Base-by-base conservation (phyloP, 53 echinoderm and acorn worm species). In the Patiria pectinifera region DNA sequence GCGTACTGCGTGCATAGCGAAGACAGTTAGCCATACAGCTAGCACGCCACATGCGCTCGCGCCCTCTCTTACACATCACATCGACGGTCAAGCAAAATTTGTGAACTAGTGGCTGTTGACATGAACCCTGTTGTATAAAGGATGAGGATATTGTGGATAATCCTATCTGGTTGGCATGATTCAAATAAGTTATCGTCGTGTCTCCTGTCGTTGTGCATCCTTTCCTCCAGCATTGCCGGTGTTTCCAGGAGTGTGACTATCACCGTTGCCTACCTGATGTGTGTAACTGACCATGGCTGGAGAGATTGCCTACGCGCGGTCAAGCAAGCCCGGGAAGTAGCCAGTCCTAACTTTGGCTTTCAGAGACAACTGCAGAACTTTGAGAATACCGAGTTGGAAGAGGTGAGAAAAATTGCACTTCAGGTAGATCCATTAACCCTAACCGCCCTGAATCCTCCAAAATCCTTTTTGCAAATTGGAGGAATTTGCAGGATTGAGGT, bases 241-340 rank as follows among this genome's bases (percentile, higher is more conserved):
- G 95, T 99, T 22, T 99, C 99, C 18, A 84, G 99, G 44, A 99
- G 99, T 60, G 96, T 96, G 19, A 99, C 99, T 2, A 92, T 99
- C 24, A 96, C 99, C 0, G 99, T 99, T 72, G 99, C 99, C 53
- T 99, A 99, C 86, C 91, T 99, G 94, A 97, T 99, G 97, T 96
- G 96, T 0, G 90, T 99, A 45, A 97, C 95, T 23, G 95, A 97
- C 79, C 92, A 91, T 83, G 93, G 91, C 83, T 99, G 99, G 99
- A 93, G 96, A 59, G 99, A 99, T 62, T 96, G 99, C 48, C 87
- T 99, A 0, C 85, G 95, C 48, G 99, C 96, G 1, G 97, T 96
- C 49, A 93, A 94, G 76, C 81, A 87, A 49, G 85, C 91, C 45
- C 80, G 99, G 43, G 71, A 95, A 11, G 99, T 99, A 53, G 99